Percentiles rank a stretch among this genome's conserved stretches.
phyloP scores from a whole-genome alignment of 2,113 vertebrate genomes.

The Tupaia chinensis region DNA sequence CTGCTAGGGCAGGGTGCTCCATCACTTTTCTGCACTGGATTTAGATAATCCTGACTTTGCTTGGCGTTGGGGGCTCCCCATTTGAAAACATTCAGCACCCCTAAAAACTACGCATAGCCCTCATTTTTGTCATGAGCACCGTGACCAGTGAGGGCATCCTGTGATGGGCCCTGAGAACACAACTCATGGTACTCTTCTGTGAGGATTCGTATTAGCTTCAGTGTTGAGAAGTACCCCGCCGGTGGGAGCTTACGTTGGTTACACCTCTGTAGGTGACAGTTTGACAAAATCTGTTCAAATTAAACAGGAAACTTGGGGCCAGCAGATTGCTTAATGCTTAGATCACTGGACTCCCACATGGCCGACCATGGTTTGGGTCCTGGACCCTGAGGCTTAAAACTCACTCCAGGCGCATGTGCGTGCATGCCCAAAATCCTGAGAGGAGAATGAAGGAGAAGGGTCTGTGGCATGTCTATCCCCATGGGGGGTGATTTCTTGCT shows the following conservation, averaged over 20 bases:
- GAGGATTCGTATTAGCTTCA: neutral
- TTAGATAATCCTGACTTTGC: neutral
- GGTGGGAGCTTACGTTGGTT: neutral
- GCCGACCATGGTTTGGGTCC: too few species aligned
- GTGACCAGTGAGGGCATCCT: neutral
- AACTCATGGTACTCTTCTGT: neutral
- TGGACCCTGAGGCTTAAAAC: too few species aligned
- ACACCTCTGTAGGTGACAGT: neutral
- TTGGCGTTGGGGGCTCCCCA: neutral
- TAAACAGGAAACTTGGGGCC: neutral
- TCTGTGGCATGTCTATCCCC: too few species aligned
- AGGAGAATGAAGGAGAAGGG: too few species aligned
- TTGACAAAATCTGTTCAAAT: slow-evolving; percentile 36
- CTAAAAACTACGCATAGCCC: neutral
- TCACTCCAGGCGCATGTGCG: too few species aligned
- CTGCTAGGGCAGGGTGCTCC: neutral
- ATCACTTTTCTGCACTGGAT: neutral
- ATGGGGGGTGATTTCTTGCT: too few species aligned
- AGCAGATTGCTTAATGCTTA: too few species aligned
- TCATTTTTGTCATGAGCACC: neutral
- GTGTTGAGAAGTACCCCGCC: neutral
- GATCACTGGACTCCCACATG: too few species aligned
- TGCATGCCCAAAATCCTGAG: too few species aligned
- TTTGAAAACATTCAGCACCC: neutral
- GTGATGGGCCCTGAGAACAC: neutral